Conservation (phyloP, 2,888 invertebrate genomes). For the Epinotia ramella region DNA sequence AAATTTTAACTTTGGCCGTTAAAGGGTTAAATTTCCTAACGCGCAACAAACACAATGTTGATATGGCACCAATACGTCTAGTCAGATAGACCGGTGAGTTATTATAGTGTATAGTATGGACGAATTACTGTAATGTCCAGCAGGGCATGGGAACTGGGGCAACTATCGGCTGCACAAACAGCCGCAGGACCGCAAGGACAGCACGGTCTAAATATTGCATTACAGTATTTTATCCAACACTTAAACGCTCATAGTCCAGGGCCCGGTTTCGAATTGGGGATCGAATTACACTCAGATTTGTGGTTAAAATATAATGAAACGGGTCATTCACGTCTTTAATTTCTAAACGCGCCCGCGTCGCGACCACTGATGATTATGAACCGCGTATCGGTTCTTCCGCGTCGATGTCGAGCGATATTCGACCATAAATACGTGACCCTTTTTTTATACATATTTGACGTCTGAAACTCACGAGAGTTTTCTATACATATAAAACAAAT, state of each 20-base stretch:
- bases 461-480: no score
- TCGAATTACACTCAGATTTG: no score
- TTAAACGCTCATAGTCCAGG: background rate
- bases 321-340: no score
- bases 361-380: no score
- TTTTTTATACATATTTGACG: no score
- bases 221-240: conserved; percentile 3
- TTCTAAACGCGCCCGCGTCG: no score
- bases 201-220: background rate
- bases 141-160: conserved; percentile 41
- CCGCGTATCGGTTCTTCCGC: no score
- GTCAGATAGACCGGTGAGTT: conserved; percentile 13
- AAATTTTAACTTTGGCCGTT: no score
- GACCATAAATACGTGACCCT: no score
- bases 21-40: no score
- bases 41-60: background rate
- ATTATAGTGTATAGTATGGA: conserved; percentile 33
- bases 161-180: conserved; percentile 37
- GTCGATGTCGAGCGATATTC: no score
- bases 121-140: conserved; percentile 41
- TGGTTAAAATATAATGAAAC: no score
- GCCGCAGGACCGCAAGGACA: conserved; percentile 34
- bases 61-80: background rate
- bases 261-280: background rate
- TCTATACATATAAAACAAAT: background rate